Evolutionary conservation across 2,888 invertebrate species (phyloP).

Genomic region (Pyrrhia umbra): DNA sequence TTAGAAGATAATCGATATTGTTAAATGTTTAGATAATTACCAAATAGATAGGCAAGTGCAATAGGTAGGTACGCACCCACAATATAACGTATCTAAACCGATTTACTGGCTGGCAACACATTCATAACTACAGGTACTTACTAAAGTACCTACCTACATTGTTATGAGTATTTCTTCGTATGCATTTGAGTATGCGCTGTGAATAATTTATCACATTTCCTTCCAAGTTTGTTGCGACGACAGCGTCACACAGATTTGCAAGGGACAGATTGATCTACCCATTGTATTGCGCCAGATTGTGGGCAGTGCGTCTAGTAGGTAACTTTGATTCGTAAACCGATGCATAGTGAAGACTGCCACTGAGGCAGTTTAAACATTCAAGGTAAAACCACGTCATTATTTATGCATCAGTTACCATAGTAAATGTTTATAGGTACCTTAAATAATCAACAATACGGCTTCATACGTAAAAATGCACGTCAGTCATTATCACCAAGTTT

Average conservation of each 20-base stretch:
- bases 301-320: not conserved
- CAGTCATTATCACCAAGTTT: slow-evolving; percentile 25
- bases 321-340: not conserved
- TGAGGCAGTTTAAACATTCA: slow-evolving; percentile 46
- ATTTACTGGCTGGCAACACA: slow-evolving; percentile 8
- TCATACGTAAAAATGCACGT: not conserved
- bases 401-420: slow-evolving; percentile 59
- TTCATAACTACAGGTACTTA: not conserved
- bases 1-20: slow-evolving; percentile 25
- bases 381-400: slow-evolving; percentile 65
- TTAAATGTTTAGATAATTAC: slow-evolving; percentile 15
- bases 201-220: slow-evolving; percentile 32
- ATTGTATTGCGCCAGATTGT: slow-evolving; percentile 20
- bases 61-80: not conserved
- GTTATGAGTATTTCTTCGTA: slow-evolving; percentile 30
- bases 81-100: not conserved
- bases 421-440: slow-evolving; percentile 23
- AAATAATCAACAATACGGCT: slow-evolving; percentile 43
- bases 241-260: not conserved
- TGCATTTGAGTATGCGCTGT: slow-evolving; percentile 42
- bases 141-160: slow-evolving; percentile 33
- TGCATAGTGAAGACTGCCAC: slow-evolving; percentile 16
- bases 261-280: slow-evolving; percentile 4
- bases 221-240: slow-evolving; percentile 14
- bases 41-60: slow-evolving; percentile 31